phyloP scores from a whole-genome alignment of 2,797 vertebrate genomes.

The Rhabdophis nuchalis region DNA sequence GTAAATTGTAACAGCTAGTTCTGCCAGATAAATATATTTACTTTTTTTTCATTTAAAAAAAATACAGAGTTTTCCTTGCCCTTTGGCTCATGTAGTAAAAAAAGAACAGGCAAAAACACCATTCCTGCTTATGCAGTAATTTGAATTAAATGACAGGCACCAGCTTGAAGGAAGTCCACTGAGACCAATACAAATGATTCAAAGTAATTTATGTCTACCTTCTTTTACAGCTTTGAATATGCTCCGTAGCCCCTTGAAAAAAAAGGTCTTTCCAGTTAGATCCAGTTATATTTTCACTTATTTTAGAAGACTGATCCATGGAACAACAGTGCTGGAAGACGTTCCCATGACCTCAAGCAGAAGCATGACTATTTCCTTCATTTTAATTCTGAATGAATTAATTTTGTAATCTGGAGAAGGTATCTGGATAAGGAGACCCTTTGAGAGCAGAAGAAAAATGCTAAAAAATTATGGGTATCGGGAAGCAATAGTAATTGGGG shows the following conservation, averaged over 20 bases:
- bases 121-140: neutral
- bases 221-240: neutral
- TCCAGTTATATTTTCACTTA: neutral
- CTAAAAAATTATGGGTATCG: too few species aligned
- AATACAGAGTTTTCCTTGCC: slow-evolving; percentile 25
- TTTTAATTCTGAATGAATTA: neutral
- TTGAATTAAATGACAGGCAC: slow-evolving; percentile 1
- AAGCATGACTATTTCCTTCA: neutral
- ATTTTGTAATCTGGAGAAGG: neutral
- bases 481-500: neutral
- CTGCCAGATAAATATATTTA: slow-evolving; percentile 26
- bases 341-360: neutral
- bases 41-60: neutral
- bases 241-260: neutral
- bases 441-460: neutral
- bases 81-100: slow-evolving; percentile 27
- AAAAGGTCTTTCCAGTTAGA: neutral
- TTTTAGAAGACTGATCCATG: neutral
- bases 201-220: neutral
- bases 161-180: slow-evolving; percentile 7
- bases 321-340: neutral
- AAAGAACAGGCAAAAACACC: neutral
- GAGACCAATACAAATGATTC: slow-evolving; percentile 5
- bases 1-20: neutral
- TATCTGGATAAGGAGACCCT: too few species aligned